phyloP scores from a whole-genome alignment of 92 coral and sea anemone species.

The Parazoanthus swiftii region DNA sequence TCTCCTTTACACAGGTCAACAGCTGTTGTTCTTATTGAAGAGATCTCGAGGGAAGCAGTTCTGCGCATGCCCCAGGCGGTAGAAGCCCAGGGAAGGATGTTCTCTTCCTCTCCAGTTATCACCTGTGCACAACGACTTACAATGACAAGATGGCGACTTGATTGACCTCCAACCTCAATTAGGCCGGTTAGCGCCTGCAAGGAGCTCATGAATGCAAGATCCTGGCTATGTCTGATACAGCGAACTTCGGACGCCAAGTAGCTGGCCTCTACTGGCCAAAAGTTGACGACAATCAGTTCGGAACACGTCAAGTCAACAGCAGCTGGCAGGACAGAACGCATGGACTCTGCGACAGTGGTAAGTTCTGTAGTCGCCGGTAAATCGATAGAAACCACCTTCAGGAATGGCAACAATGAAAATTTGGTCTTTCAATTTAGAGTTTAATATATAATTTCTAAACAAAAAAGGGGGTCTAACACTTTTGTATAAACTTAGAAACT shows the following conservation, averaged over 20 bases:
- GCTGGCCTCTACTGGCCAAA: constrained; percentile 59
- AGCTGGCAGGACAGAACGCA: neutral
- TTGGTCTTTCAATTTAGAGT: neutral
- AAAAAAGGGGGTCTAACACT: neutral
- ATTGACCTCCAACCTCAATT: neutral
- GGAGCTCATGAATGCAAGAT: constrained; percentile 39
- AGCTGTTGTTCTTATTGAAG: too few relatives aligned
- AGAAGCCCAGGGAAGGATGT: constrained; percentile 59
- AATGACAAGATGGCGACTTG: constrained; percentile 34
- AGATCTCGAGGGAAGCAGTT: constrained; percentile 57
- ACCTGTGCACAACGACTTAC: constrained; percentile 49
- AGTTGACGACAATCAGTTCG: constrained; percentile 55
- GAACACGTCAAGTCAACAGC: constrained; percentile 8
- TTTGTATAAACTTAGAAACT: too few relatives aligned
- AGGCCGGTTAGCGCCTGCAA: constrained; percentile 20
- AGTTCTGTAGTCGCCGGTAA: constrained; percentile 10
- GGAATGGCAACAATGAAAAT: neutral
- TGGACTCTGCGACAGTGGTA: neutral
- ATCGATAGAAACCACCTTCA: constrained; percentile 38
- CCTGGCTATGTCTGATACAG: constrained; percentile 24
- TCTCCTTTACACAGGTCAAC: too few relatives aligned
- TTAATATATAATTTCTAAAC: neutral
- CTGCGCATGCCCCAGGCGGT: constrained; percentile 62
- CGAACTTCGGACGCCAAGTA: constrained; percentile 16
- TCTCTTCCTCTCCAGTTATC: constrained; percentile 11